Evolutionary conservation across 1,140 invertebrate genomes (phyloP), one percentile per base, ranked within the genome.

Genomic region (Calliphora vicina): DNA sequence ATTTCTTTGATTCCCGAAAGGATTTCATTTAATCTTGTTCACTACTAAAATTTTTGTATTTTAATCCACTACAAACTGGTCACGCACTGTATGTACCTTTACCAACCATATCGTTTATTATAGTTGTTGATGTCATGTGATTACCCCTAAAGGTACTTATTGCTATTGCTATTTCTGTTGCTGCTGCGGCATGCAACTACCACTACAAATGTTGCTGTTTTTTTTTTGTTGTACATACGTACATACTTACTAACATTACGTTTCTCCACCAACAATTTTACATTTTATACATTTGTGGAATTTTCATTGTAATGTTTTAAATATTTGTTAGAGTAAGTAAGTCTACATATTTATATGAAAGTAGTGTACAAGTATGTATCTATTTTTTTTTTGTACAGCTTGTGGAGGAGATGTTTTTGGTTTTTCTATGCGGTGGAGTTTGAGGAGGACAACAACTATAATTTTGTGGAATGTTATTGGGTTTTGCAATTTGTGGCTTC

Each of bases 401-500:
- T 35, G 20, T 67, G 61, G 2, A 67, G 61, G 61, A 67, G 61
- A 23, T 67, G 20, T 67, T 23, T 67, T 67, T 67, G 1, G 9
- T 67, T 67, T 67, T 67, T 67, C 61, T 9, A 67, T 67, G 20
- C 20, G 61, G 61, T 67, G 23, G 4, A 67, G 61, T 6, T 67
- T 67, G 61, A 23, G 61, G 29, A 76, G 73, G 27, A 78, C 74
- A 78, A 43, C 35, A 78, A 45, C 74, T 43, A 78, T 78, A 78
- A 78, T 78, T 43, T 23, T 78, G 74, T 78, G 74, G 74, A 78
- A 78, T 78, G 74, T 78, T 78, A 78, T 78, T 78, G 35, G 74
- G 74, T 45, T 78, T 78, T 43, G 74, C 74, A 43, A 78, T 78
- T 78, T 78, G 74, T 78, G 74, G 74, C 74, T 78, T 78, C 74